Evolutionary conservation across 2,797 vertebrate species (phyloP).

Genomic region (Borostomias antarcticus): DNA sequence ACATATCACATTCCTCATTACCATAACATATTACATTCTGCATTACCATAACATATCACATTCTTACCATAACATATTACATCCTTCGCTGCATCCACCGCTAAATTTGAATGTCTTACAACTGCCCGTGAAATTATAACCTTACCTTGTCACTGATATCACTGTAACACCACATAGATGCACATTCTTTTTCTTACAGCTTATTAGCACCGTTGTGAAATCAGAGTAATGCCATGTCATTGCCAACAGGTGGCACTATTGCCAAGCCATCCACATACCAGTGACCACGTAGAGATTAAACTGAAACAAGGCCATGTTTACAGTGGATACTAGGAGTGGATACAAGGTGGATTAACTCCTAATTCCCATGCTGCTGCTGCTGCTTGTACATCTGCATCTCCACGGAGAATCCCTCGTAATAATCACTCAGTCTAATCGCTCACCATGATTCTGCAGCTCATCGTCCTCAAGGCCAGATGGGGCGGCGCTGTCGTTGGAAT

Average conservation of each 20-base stretch:
- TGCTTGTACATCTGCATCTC: conserved; percentile 62
- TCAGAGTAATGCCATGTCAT: not conserved
- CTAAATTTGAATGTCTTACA: too few species aligned
- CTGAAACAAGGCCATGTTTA: conserved; percentile 72
- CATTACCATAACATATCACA: too few species aligned
- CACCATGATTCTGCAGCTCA: conserved; percentile 67
- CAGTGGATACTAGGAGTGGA: too few species aligned
- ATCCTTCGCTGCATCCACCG: too few species aligned
- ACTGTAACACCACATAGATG: not conserved
- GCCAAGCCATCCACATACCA: conserved; percentile 12
- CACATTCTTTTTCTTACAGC: too few species aligned
- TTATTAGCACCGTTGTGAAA: not conserved
- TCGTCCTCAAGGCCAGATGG: conserved; percentile 69
- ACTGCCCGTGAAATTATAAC: not conserved
- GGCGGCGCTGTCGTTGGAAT: conserved; percentile 55
- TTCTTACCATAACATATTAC: too few species aligned
- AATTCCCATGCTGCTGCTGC: conserved; percentile 61
- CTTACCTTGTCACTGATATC: not conserved
- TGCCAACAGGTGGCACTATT: conserved; percentile 61
- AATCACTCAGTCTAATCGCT: conserved; percentile 34
- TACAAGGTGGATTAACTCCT: conserved; percentile 69
- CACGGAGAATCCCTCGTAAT: conserved; percentile 57
- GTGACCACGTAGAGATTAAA: conserved; percentile 58
- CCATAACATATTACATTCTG: too few species aligned
- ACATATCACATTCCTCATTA: too few species aligned